Percentiles rank a stretch among this genome's conserved stretches.
Conservation (phyloP, 1,140 invertebrate genomes). For the Saccostrea cuccullata region DNA sequence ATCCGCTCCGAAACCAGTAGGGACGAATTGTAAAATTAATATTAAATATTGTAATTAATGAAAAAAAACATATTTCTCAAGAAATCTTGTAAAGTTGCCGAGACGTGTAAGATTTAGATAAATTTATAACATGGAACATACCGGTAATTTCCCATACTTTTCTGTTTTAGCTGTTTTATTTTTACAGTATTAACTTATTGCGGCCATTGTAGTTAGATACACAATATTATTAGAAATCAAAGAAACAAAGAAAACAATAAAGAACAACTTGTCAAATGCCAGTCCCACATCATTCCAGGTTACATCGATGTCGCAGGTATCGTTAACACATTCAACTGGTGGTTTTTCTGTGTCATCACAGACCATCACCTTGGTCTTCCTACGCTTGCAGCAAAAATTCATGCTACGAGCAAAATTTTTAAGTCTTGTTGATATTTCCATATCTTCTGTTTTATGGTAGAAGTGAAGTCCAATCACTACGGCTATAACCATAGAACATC, state of each 20-base stretch:
- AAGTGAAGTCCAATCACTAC: not conserved
- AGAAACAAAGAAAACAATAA: not conserved
- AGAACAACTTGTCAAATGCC: not conserved
- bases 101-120: too few species aligned
- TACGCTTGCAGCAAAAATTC: not conserved
- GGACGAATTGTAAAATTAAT: too few species aligned
- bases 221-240: constrained; percentile 5
- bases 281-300: not conserved
- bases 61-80: too few species aligned
- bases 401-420: not conserved
- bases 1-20: too few species aligned
- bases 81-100: too few species aligned
- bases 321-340: not conserved
- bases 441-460: not conserved
- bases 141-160: too few species aligned
- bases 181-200: not conserved
- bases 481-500: not conserved
- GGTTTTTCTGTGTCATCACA: not conserved
- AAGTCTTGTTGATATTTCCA: not conserved
- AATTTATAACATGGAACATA: too few species aligned
- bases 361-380: not conserved
- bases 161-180: too few species aligned
- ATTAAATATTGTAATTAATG: too few species aligned
- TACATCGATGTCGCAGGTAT: not conserved
- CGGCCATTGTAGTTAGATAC: not conserved